Evolutionary conservation across 2,888 invertebrate species (phyloP).

Genomic region (Digitonthophagus gazella): DNA sequence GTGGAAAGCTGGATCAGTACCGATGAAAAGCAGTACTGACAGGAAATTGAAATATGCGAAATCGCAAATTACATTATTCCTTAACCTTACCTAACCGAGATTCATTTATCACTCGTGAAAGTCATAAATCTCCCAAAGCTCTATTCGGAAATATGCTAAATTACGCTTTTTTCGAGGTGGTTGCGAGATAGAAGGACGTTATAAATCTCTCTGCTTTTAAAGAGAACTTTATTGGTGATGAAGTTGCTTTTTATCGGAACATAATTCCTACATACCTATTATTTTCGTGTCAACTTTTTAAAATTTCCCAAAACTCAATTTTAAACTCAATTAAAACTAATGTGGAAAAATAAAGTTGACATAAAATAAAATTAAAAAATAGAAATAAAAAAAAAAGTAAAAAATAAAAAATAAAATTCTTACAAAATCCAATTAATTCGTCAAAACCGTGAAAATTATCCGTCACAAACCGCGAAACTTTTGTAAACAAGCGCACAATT

Average conservation of each 20-base stretch:
- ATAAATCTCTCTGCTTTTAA: slow-evolving; percentile 3
- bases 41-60: not conserved
- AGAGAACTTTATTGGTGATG: not conserved
- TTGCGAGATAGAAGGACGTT: not conserved
- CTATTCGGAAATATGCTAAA: slow-evolving; percentile 15
- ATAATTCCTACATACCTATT: no score
- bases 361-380: not conserved
- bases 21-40: no score
- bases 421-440: not conserved
- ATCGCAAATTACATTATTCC: not conserved
- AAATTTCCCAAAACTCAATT: no score
- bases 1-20: no score
- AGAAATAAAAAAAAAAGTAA: not conserved
- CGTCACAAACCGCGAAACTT: no score
- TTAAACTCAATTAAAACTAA: no score
- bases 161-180: slow-evolving; percentile 7
- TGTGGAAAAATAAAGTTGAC: no score
- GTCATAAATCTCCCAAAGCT: slow-evolving; percentile 8
- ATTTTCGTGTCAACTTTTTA: no score
- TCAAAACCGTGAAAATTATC: no score
- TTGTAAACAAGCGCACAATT: not conserved
- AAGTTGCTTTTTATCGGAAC: no score
- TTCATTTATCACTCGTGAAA: slow-evolving; percentile 3
- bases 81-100: slow-evolving; percentile 6
- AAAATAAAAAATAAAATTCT: not conserved